These are phyloP conservation scores for Lasiurus cinereus DNA, from an alignment of 2,113 vertebrate species.

Conservation along the genomic window DNA sequence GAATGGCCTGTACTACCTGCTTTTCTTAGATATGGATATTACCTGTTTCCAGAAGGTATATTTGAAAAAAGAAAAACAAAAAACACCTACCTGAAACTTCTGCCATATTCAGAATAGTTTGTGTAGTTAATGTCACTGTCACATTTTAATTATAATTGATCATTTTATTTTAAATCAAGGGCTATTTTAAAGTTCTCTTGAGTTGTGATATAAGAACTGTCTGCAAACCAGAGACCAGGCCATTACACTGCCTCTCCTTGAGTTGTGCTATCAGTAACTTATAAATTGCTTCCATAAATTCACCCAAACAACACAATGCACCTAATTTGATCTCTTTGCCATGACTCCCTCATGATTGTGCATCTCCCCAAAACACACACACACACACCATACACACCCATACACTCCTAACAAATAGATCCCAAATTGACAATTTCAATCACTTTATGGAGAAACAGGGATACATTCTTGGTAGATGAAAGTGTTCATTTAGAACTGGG, in stretches of 20 bases:
- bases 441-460: background rate
- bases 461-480: background rate
- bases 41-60: background rate
- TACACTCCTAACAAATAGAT: background rate
- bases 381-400: background rate
- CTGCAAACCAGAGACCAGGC: constrained; percentile 56
- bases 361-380: background rate
- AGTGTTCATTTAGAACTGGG: background rate
- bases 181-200: constrained; percentile 77
- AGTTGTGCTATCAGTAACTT: constrained; percentile 63
- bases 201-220: constrained; percentile 76
- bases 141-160: constrained; percentile 46
- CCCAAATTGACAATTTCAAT: background rate
- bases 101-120: background rate
- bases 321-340: background rate
- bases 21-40: constrained; percentile 4
- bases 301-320: background rate
- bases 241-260: constrained; percentile 61
- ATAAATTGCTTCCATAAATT: background rate
- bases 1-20: background rate
- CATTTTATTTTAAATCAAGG: constrained; percentile 70
- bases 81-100: constrained; percentile 10
- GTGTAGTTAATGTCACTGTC: constrained; percentile 4
- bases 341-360: background rate
- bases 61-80: background rate